Conservation (phyloP, 1,140 invertebrate species). For the Ips nitidus region DNA sequence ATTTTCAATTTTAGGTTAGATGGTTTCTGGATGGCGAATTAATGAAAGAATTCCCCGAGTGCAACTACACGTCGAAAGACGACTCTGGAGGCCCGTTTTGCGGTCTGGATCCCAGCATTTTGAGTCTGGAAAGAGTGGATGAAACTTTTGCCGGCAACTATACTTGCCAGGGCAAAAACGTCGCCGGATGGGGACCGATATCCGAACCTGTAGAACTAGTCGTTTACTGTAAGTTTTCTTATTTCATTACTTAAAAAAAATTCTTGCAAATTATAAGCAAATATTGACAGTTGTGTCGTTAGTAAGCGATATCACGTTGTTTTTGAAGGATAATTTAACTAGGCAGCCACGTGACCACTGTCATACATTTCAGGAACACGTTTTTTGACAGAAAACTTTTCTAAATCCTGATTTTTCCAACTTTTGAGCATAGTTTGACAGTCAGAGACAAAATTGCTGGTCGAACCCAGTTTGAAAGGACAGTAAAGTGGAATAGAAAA, state of each 20-base stretch:
- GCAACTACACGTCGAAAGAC: conserved; percentile 60
- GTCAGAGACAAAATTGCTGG: no score
- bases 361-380: no score
- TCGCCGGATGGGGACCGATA: conserved; percentile 79
- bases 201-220: conserved; percentile 72
- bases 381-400: no score
- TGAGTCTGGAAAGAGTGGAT: conserved; percentile 78
- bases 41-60: conserved; percentile 82
- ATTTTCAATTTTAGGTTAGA: conserved; percentile 36
- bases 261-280: not conserved
- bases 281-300: not conserved
- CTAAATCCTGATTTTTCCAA: no score
- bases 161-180: conserved; percentile 83
- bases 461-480: no score
- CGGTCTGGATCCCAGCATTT: conserved; percentile 80
- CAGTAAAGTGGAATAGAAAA: no score
- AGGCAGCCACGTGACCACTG: no score
- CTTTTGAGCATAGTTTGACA: no score
- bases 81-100: conserved; percentile 61
- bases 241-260: not conserved
- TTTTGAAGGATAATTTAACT: no score
- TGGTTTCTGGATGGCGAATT: conserved; percentile 83
- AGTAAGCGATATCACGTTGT: no score
- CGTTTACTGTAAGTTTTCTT: conserved; percentile 69
- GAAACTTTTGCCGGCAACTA: conserved; percentile 89